phyloP scores from a whole-genome alignment of 2,797 vertebrate genomes.

The Nyctalus aviator region DNA sequence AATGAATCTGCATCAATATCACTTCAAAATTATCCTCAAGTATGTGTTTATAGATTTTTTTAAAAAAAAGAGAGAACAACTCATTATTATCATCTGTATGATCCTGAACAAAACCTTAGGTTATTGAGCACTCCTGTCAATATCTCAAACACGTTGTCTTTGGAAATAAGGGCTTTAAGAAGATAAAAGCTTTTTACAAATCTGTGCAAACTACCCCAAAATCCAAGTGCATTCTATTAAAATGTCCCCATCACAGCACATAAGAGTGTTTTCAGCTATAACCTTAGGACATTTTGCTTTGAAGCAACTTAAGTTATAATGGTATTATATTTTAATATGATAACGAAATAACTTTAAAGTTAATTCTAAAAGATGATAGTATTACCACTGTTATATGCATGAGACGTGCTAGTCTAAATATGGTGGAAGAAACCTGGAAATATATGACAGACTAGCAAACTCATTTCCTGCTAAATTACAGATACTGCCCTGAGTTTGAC shows the following conservation, averaged over 20 bases:
- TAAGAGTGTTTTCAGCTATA: conserved; percentile 15
- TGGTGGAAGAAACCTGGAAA: not conserved
- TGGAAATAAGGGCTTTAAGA: not conserved
- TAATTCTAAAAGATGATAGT: not conserved
- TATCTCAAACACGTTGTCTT: not conserved
- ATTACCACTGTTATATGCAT: not conserved
- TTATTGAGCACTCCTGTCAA: not conserved
- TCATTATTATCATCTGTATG: not conserved
- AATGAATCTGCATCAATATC: not conserved
- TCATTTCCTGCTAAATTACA: not conserved
- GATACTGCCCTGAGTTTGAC: not conserved
- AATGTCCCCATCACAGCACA: not conserved
- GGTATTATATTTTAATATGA: not conserved
- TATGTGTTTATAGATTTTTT: not conserved
- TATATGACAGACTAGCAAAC: not conserved
- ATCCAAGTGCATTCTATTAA: not conserved
- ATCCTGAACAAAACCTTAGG: not conserved
- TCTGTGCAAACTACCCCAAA: not conserved
- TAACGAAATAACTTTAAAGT: conserved; percentile 31
- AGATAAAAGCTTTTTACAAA: not conserved
- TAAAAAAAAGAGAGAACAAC: not conserved
- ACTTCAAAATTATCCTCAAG: conserved; percentile 17
- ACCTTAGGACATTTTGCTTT: not conserved
- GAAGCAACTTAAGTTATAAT: not conserved
- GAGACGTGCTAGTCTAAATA: not conserved